Evolutionary conservation across 2,113 vertebrate genomes (phyloP), one percentile per base, ranked within the genome.

Genomic region (Hepsetus odoe): DNA sequence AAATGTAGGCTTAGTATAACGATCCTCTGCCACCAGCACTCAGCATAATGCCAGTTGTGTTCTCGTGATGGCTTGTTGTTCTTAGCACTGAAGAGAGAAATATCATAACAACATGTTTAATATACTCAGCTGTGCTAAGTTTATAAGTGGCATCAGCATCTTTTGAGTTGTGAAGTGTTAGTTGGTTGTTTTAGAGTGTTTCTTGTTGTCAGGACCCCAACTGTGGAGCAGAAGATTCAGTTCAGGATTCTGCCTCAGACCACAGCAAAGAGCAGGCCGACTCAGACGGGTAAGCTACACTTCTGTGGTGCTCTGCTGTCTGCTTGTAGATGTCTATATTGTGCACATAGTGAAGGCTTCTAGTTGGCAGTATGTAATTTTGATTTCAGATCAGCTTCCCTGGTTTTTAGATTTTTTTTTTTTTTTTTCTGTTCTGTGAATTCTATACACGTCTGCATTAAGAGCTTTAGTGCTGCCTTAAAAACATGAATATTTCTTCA

Each of bases 151-250:
- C 11, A 38, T 33, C 22, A 35, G 22, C 22, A 5, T 6, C 2
- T 26, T 24, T 46, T 49, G 16, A 20, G 67, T 49, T 30, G 66
- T 44, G 61, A 1, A 10, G 24, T 69, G 68, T 53, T 49, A 30
- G 5, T 70, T 7, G 13, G 16, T 7, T 5, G 2, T 8, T 30
- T 33, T 28, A 10, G 33, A 22, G 18, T 24, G 9, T 73, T 4
- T 77, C 44, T 77, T n/a, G 2, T 64, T 70, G n/a, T 3, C 77
- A 85, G 83, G 83, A 85, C 53, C 75, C 83, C 72, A 74, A 30
- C 24, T 69, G 80, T 28, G 76, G 33, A 33, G 24, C 66, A 0
- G 83, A 85, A 32, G 83, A 85, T 38, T 56, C 32, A 1, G 69
- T 81, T 2, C 72, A 80, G 58, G 80, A 80, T 55, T 59, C 77